Evolutionary conservation across 2,113 vertebrate genomes (phyloP).

Genomic region (Callipepla squamata): DNA sequence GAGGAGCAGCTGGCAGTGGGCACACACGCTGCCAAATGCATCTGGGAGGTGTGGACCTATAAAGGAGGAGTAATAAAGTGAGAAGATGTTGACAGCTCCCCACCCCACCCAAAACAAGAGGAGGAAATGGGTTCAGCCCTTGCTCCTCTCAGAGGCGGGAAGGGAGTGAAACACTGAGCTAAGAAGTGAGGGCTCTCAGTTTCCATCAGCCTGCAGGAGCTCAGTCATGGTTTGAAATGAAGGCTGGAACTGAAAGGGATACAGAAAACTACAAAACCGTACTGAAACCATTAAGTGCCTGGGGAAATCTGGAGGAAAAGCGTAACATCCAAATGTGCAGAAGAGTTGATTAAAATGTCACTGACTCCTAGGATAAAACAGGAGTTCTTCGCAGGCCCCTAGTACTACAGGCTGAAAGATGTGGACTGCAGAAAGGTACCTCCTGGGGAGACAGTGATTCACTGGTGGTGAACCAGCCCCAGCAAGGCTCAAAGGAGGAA

Average conservation of each 20-base stretch:
- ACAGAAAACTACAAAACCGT: not conserved
- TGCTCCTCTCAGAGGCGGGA: not conserved
- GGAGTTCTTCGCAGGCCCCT: not conserved
- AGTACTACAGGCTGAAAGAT: not conserved
- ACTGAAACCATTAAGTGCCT: not conserved
- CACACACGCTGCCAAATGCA: fast-evolving
- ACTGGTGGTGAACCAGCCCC: fast-evolving
- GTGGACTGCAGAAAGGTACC: not conserved
- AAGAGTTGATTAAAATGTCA: slow-evolving; percentile 32
- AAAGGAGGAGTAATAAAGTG: not conserved
- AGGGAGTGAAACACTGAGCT: not conserved
- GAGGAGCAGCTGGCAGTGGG: not conserved
- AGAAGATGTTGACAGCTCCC: not conserved
- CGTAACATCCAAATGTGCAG: not conserved
- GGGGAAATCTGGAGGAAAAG: not conserved
- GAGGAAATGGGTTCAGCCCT: not conserved
- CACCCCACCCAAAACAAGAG: not conserved
- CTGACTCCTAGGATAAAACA: not conserved
- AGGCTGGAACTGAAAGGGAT: not conserved
- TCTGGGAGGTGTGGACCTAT: not conserved
- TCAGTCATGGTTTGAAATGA: not conserved
- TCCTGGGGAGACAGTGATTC: not conserved
- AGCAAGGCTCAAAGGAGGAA: not conserved
- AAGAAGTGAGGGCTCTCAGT: not conserved
- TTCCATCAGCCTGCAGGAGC: not conserved